Conservation (phyloP, 1,140 invertebrate genomes). For the Cotesia chilonis region DNA sequence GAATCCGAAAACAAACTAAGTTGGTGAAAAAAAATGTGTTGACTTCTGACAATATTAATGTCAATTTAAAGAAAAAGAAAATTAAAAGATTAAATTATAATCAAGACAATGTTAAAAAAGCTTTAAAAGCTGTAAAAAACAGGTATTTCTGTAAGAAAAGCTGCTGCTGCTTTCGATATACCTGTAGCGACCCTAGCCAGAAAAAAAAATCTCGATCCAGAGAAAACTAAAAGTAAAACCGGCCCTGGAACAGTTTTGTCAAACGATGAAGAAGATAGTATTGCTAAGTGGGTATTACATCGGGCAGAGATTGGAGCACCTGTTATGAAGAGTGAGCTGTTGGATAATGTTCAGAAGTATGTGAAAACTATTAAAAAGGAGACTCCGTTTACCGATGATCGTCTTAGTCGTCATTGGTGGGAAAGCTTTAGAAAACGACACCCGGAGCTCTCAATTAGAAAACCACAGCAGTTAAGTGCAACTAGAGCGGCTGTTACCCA, state of each 20-base stretch:
- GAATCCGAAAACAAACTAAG: too few species aligned
- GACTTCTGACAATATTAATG: too few species aligned
- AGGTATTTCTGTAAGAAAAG: slow-evolving; percentile 19
- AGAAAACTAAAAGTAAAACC: slow-evolving; percentile 14
- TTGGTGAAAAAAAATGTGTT: too few species aligned
- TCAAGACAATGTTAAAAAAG: too few species aligned
- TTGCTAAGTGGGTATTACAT: slow-evolving; percentile 48
- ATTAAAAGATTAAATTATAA: too few species aligned
- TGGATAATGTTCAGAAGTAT: slow-evolving; percentile 51
- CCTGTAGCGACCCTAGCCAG: slow-evolving; percentile 19
- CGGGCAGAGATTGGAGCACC: slow-evolving; percentile 46
- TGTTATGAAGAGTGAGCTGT: slow-evolving; percentile 36
- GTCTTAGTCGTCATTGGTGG: too few species aligned
- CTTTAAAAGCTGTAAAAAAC: neutral
- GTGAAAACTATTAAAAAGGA: slow-evolving; percentile 43
- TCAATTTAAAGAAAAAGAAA: too few species aligned
- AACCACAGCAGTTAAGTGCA: too few species aligned
- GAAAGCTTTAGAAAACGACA: too few species aligned
- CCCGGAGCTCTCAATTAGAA: too few species aligned
- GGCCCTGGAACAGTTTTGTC: slow-evolving; percentile 41
- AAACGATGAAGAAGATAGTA: slow-evolving; percentile 45
- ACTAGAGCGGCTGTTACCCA: too few species aligned
- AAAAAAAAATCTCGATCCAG: slow-evolving; percentile 19
- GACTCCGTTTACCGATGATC: slow-evolving; percentile 40
- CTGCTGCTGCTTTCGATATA: slow-evolving; percentile 24